Conservation (phyloP, 1,140 invertebrate species). For the Aphis craccivora region DNA sequence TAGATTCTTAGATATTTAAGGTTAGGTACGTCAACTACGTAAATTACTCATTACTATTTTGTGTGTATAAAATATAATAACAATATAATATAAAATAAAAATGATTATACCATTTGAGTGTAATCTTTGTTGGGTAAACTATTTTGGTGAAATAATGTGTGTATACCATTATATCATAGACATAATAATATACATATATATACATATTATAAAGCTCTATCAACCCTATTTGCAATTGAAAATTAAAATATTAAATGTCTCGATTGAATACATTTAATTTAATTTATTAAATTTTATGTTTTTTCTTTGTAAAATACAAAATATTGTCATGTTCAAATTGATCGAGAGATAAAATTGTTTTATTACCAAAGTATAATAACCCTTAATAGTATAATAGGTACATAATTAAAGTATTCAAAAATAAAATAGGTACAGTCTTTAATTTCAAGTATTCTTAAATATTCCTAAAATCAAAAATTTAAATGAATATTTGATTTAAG, state of each 20-base stretch:
- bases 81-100: background rate
- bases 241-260: no score
- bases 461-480: no score
- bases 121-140: background rate
- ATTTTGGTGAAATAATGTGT: background rate
- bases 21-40: background rate
- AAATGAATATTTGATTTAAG: no score
- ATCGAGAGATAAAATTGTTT: no score
- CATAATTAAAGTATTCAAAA: no score
- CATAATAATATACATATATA: background rate
- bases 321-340: no score
- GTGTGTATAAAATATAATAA: background rate
- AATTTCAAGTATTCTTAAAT: no score
- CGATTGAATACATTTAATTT: no score
- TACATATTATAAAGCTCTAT: no score
- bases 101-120: background rate
- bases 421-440: no score
- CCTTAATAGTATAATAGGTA: no score
- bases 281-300: background rate
- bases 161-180: background rate
- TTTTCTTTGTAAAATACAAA: background rate
- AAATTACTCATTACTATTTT: background rate
- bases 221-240: background rate
- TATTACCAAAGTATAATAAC: no score
- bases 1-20: background rate